Percentiles rank a stretch among this genome's conserved stretches.
phyloP scores from a whole-genome alignment of 2,888 invertebrate genomes.

The Euplexia lucipara region DNA sequence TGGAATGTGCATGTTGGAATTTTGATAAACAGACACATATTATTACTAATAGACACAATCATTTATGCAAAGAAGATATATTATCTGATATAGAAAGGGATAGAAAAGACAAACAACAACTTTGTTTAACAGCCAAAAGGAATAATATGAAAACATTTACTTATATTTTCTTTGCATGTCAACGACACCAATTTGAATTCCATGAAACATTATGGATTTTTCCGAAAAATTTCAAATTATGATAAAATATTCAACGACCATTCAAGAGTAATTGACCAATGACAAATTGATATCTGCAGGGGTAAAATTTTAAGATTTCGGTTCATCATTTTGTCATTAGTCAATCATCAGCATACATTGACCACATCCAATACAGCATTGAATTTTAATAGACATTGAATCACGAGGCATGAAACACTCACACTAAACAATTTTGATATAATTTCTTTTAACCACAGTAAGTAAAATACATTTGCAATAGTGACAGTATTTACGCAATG shows the following conservation, averaged over 20 bases:
- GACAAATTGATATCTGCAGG: too few relatives aligned
- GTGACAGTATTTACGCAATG: too few relatives aligned
- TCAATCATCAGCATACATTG: conserved; percentile 63
- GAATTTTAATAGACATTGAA: conserved; percentile 36
- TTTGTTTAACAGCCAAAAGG: not conserved
- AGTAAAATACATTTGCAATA: conserved; percentile 40
- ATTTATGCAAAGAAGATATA: conserved; percentile 50
- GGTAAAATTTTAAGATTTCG: too few relatives aligned
- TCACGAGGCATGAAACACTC: conserved; percentile 23
- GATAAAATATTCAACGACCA: conserved; percentile 59
- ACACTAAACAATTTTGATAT: conserved; percentile 25
- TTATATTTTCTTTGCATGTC: conserved; percentile 44
- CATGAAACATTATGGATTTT: conserved; percentile 29
- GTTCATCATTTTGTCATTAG: conserved; percentile 29
- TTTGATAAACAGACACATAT: conserved; percentile 33
- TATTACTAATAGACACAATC: conserved; percentile 54
- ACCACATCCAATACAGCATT: conserved; percentile 62
- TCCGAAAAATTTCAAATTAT: conserved; percentile 26
- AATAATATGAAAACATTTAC: not conserved
- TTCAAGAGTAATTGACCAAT: conserved; percentile 57
- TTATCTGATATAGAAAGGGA: not conserved
- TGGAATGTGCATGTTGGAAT: conserved; percentile 8
- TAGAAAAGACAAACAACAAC: too few relatives aligned
- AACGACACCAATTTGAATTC: conserved; percentile 6
- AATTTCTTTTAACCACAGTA: conserved; percentile 21